Evolutionary conservation across 1,140 invertebrate genomes (phyloP).

Genomic region (Drosophila pandora): DNA sequence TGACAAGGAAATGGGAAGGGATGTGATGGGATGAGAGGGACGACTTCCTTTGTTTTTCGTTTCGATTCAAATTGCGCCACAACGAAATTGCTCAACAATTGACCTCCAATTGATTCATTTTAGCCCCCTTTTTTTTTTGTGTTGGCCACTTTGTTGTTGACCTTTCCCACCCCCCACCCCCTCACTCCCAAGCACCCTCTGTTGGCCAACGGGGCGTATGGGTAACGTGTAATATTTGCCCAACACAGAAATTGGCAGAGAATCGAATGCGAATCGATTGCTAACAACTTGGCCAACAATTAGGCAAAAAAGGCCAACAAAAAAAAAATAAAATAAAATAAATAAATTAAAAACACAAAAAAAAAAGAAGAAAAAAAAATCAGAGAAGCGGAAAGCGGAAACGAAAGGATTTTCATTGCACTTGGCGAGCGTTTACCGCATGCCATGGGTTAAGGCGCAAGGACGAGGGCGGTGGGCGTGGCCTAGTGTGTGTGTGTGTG

Average conservation of each 20-base stretch:
- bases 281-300: slow-evolving; percentile 41
- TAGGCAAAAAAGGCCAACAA: slow-evolving; percentile 21
- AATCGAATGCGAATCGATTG: slow-evolving; percentile 19
- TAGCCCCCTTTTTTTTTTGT: background rate
- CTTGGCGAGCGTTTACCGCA: slow-evolving; percentile 32
- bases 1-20: slow-evolving; percentile 29
- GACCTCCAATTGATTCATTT: slow-evolving; percentile 50
- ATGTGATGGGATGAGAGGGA: too few species aligned
- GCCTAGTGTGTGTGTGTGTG: slow-evolving; percentile 21
- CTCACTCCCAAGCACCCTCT: background rate
- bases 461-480: slow-evolving; percentile 15
- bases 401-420: slow-evolving; percentile 51
- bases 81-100: slow-evolving; percentile 45
- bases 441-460: slow-evolving; percentile 37
- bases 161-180: slow-evolving; percentile 4
- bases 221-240: slow-evolving; percentile 60
- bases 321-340: background rate
- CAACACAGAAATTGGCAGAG: slow-evolving; percentile 46
- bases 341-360: background rate
- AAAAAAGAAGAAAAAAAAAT: background rate
- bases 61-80: slow-evolving; percentile 45
- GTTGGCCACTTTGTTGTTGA: slow-evolving; percentile 39
- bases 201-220: slow-evolving; percentile 30
- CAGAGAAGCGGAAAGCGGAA: slow-evolving; percentile 37
- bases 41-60: slow-evolving; percentile 22